Percentiles rank a stretch among this genome's conserved stretches.
phyloP scores from a whole-genome alignment of 2,888 invertebrate genomes.

The Theodoxus fluviatilis region DNA sequence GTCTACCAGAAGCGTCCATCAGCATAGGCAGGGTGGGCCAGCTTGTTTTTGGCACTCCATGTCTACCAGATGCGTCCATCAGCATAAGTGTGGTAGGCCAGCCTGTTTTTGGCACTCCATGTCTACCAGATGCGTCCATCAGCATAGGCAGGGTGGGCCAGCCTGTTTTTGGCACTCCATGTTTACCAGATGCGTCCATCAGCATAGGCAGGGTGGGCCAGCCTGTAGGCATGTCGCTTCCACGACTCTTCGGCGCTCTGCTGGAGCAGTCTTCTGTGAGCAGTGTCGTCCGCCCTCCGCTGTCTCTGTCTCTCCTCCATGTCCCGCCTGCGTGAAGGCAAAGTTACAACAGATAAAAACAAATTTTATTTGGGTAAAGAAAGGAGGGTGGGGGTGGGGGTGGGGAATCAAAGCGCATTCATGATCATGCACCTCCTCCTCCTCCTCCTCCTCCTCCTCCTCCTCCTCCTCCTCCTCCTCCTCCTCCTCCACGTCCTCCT shows the following conservation, averaged over 20 bases:
- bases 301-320: slow-evolving; percentile 38
- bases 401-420: no score
- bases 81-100: slow-evolving; percentile 59
- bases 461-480: no score
- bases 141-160: slow-evolving; percentile 59
- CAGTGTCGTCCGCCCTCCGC: slow-evolving; percentile 42
- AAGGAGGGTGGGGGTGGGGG: no score
- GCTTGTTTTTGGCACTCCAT: no score
- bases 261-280: slow-evolving; percentile 45
- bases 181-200: slow-evolving; percentile 58
- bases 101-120: no score
- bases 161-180: slow-evolving; percentile 41
- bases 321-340: slow-evolving; percentile 42
- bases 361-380: not conserved
- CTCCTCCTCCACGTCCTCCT: no score
- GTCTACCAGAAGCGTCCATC: no score
- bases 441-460: no score
- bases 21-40: no score
- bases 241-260: slow-evolving; percentile 51
- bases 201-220: slow-evolving; percentile 59
- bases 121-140: slow-evolving; percentile 58
- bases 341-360: not conserved
- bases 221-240: slow-evolving; percentile 57
- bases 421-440: no score
- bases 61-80: slow-evolving; percentile 58